Evolutionary conservation across 2,797 vertebrate genomes (phyloP).

Genomic region (Silurus lanzhouensis): DNA sequence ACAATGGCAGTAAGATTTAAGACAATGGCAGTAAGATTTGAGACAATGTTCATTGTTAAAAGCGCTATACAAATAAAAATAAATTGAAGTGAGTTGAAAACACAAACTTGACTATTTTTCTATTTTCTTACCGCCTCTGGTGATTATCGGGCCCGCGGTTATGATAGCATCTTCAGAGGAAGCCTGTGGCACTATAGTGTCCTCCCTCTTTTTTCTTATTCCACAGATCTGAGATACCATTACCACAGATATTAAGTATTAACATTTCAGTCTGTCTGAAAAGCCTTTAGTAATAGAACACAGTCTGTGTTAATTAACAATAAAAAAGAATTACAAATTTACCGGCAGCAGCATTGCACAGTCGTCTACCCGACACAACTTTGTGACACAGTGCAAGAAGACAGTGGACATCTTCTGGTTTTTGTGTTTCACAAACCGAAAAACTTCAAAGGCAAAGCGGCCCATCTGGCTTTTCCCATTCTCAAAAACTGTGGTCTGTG

Average conservation of each 20-base stretch:
- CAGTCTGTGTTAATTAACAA: not conserved
- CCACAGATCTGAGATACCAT: constrained; percentile 83
- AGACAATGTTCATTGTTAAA: no score
- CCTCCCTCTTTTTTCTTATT: constrained; percentile 80
- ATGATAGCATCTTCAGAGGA: constrained; percentile 85
- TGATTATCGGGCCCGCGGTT: constrained; percentile 96
- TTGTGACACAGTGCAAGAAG: constrained; percentile 96
- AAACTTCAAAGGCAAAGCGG: constrained; percentile 96
- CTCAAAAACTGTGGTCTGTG: constrained; percentile 95
- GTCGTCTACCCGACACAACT: constrained; percentile 91
- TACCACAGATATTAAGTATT: constrained; percentile 3
- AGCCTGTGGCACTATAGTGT: constrained; percentile 69
- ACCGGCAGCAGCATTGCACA: constrained; percentile 92
- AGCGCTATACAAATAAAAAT: no score
- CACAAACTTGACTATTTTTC: not conserved
- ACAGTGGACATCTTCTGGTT: constrained; percentile 99
- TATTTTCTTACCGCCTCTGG: constrained; percentile 83
- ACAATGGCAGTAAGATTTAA: no score
- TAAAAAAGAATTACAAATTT: constrained; percentile 58
- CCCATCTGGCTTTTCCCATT: constrained; percentile 95
- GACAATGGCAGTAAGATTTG: no score
- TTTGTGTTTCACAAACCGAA: constrained; percentile 97
- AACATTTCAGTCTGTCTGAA: not conserved
- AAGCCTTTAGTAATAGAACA: not conserved
- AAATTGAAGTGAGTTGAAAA: no score